Evolutionary conservation across 2,888 invertebrate species (phyloP).

Genomic region (Pemphredon lugubris): DNA sequence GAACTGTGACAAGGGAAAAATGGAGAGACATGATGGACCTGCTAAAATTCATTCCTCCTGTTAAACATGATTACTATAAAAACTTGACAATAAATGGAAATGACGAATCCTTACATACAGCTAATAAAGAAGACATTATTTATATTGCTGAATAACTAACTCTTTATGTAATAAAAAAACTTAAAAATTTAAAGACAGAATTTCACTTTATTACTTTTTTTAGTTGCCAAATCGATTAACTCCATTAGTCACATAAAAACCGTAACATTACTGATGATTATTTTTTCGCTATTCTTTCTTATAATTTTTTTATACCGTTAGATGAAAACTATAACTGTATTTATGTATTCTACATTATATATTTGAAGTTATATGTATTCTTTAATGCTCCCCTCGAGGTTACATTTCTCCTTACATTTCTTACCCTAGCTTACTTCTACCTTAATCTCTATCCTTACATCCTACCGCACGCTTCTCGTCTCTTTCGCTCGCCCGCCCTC

Average conservation of each 20-base stretch:
- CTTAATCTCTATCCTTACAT: too few relatives aligned
- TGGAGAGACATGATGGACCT: slow-evolving; percentile 46
- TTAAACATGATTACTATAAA: slow-evolving; percentile 51
- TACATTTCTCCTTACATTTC: too few relatives aligned
- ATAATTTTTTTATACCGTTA: slow-evolving; percentile 25
- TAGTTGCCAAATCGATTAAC: slow-evolving; percentile 45
- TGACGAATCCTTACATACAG: slow-evolving; percentile 44
- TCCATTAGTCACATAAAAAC: slow-evolving; percentile 49
- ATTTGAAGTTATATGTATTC: too few relatives aligned
- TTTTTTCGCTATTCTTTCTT: slow-evolving; percentile 38
- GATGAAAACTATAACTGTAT: slow-evolving; percentile 26
- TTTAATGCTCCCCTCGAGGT: too few relatives aligned
- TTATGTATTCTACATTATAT: slow-evolving; percentile 29
- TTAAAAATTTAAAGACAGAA: slow-evolving; percentile 41
- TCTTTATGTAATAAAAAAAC: slow-evolving; percentile 44
- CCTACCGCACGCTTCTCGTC: too few relatives aligned
- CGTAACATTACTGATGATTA: slow-evolving; percentile 46
- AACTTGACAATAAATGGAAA: slow-evolving; percentile 50
- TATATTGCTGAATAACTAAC: slow-evolving; percentile 26
- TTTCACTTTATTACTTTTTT: slow-evolving; percentile 41
- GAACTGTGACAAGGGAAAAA: slow-evolving; percentile 39
- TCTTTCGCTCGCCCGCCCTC: too few relatives aligned
- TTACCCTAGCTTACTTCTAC: too few relatives aligned
- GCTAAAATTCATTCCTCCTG: slow-evolving; percentile 52
- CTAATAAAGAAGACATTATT: slow-evolving; percentile 52